Percentiles rank a stretch among this genome's conserved stretches.
Evolutionary conservation across 2,797 vertebrate genomes (phyloP).

Genomic region (Poeciliopsis presidionis): DNA sequence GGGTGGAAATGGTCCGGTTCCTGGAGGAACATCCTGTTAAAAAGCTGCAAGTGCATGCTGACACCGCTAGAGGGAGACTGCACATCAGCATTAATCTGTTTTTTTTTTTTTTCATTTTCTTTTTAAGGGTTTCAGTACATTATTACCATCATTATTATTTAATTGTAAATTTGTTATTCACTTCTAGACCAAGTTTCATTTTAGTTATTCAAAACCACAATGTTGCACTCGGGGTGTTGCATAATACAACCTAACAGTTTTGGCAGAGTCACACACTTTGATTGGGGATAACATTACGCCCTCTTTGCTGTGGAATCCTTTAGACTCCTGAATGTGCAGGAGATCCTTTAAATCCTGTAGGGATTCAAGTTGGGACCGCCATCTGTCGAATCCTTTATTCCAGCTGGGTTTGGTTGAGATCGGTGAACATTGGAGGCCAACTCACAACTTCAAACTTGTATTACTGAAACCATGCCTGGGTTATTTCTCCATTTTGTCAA

Average conservation of each 20-base stretch:
- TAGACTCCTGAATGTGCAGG: neutral
- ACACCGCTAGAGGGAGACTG: constrained; percentile 72
- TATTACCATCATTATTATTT: neutral
- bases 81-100: constrained; percentile 34
- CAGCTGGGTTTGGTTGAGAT: neutral
- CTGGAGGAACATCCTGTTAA: neutral
- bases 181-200: neutral
- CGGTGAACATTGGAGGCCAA: neutral
- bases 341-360: neutral
- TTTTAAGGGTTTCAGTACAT: neutral
- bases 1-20: neutral
- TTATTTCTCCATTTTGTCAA: neutral
- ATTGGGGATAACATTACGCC: neutral
- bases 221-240: neutral
- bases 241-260: no score
- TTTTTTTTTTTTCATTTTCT: neutral
- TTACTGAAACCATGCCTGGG: neutral
- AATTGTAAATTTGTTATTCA: neutral
- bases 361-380: neutral
- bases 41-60: constrained; percentile 24
- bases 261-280: no score
- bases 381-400: neutral
- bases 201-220: neutral
- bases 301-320: neutral
- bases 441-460: neutral